Evolutionary conservation across 2,888 invertebrate genomes (phyloP).

Genomic region (Schizaphis graminum): DNA sequence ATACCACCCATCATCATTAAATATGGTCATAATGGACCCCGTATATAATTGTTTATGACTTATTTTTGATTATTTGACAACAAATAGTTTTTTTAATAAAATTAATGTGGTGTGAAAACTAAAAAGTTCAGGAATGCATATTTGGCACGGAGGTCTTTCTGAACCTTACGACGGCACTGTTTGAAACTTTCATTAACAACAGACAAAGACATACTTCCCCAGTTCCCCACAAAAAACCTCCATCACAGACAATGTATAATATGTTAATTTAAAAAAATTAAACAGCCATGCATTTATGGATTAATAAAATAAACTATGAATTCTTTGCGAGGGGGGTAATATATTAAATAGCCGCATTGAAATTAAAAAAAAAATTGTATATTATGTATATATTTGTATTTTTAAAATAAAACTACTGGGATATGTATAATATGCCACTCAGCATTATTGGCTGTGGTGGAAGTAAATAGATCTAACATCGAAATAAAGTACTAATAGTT

Average conservation of each 20-base stretch:
- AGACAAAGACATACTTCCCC: not conserved
- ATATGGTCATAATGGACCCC: not conserved
- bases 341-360: constrained; percentile 60
- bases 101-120: not conserved
- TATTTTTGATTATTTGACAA: not conserved
- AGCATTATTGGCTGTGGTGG: constrained; percentile 6
- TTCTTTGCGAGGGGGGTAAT: constrained; percentile 63
- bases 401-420: not conserved
- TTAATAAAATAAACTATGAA: constrained; percentile 17
- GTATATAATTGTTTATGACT: not conserved
- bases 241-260: constrained; percentile 16
- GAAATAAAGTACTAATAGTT: constrained; percentile 25
- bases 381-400: not conserved
- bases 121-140: not conserved
- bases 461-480: not conserved
- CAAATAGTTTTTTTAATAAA: not conserved
- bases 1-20: not conserved
- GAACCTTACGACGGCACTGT: constrained; percentile 5
- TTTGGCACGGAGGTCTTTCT: not conserved
- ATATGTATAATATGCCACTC: not conserved
- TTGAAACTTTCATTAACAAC: constrained; percentile 8
- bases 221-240: not conserved
- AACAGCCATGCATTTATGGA: not conserved
- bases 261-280: not conserved
- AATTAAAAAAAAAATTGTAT: not conserved